These are phyloP conservation scores for Trachelus troglodyta DNA, from an alignment of 2,888 invertebrate species.

Conservation along the genomic window DNA sequence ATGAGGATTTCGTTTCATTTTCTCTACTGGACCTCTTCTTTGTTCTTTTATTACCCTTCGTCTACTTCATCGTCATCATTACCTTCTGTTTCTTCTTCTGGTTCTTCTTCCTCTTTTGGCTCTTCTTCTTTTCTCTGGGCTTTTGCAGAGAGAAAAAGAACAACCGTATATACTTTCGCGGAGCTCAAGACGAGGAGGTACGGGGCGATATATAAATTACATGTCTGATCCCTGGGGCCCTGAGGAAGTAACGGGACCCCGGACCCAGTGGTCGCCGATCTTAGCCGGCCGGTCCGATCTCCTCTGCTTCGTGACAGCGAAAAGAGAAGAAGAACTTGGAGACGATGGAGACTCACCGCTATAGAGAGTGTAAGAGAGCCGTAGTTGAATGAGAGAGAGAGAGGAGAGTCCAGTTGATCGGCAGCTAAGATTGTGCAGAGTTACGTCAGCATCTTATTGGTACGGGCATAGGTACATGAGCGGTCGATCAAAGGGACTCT, in stretches of 20 bases:
- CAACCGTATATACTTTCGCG: conserved; percentile 36
- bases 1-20: not conserved
- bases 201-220: conserved; percentile 63
- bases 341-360: conserved; percentile 28
- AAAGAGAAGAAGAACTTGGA: conserved; percentile 36
- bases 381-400: conserved; percentile 18
- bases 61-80: not conserved
- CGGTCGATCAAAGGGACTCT: conserved; percentile 56
- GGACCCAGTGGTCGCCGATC: conserved; percentile 43
- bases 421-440: conserved; percentile 55
- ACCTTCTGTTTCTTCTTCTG: not conserved
- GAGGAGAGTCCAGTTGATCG: conserved; percentile 49
- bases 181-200: conserved; percentile 35
- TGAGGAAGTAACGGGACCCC: conserved; percentile 58
- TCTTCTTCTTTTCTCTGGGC: conserved; percentile 27
- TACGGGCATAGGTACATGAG: conserved; percentile 54
- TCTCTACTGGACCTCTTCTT: not conserved
- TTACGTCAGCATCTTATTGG: conserved; percentile 63
- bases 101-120: not conserved
- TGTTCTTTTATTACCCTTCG: not conserved
- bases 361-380: conserved; percentile 11
- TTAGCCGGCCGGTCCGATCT: conserved; percentile 34
- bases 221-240: conserved; percentile 57
- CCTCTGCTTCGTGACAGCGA: conserved; percentile 46
- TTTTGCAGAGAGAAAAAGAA: conserved; percentile 38